A percentile compares a stretch with the other conserved stretches of the same genome.
phyloP scores from a whole-genome alignment of 2,797 vertebrate genomes.

The Thalassophryne amazonica region DNA sequence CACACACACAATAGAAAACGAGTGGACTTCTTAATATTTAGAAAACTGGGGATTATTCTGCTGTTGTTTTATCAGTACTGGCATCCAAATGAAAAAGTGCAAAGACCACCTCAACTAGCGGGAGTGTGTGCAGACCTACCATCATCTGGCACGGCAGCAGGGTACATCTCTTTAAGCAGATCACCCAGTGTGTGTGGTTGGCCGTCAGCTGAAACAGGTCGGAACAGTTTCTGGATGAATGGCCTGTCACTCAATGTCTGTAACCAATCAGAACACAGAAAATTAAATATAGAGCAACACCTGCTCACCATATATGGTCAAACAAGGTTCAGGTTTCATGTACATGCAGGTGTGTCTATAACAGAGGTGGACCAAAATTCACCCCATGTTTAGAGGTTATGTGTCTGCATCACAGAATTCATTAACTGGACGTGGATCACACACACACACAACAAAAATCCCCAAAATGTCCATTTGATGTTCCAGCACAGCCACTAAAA shows the following conservation, averaged over 20 bases:
- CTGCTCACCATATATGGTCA: background rate
- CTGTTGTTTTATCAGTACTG: too few relatives aligned
- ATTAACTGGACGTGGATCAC: too few relatives aligned
- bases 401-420: too few relatives aligned
- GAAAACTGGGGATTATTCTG: too few relatives aligned
- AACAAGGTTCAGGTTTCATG: background rate
- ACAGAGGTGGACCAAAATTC: background rate
- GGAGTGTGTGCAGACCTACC: constrained; percentile 70
- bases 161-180: constrained; percentile 90
- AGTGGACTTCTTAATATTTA: too few relatives aligned
- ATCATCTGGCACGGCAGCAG: constrained; percentile 80
- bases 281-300: constrained; percentile 1
- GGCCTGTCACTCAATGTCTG: constrained; percentile 90
- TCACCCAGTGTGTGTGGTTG: constrained; percentile 87
- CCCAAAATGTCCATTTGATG: background rate
- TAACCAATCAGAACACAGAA: constrained; percentile 8
- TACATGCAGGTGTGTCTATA: background rate
- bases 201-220: constrained; percentile 88
- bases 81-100: too few relatives aligned
- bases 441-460: background rate
- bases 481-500: background rate
- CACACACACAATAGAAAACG: too few relatives aligned
- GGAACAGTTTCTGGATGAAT: constrained; percentile 96
- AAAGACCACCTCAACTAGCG: background rate
- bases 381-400: background rate